Evolutionary conservation across 1,140 invertebrate species (phyloP).

Genomic region (Armadillidium nasatum): DNA sequence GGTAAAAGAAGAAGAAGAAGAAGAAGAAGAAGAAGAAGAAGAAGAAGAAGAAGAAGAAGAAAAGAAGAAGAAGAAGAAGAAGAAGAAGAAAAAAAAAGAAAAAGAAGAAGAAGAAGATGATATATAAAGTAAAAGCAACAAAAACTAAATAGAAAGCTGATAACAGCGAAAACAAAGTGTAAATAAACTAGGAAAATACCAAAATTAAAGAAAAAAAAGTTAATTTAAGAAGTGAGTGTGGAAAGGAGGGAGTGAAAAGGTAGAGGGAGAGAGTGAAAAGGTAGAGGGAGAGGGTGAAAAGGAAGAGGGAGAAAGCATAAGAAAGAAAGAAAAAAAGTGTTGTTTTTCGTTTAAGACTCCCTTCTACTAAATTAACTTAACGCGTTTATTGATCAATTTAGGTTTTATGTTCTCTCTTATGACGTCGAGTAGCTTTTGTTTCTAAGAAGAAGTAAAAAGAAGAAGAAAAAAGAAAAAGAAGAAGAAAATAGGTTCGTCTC

Average conservation of each 20-base stretch:
- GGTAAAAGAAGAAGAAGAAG: neutral
- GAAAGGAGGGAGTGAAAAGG: too few species aligned
- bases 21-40: neutral
- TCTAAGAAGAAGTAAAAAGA: neutral
- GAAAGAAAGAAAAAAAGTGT: too few species aligned
- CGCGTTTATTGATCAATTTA: conserved; percentile 11
- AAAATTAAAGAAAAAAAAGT: too few species aligned
- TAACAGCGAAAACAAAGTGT: neutral
- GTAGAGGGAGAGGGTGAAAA: too few species aligned
- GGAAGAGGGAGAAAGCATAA: too few species aligned
- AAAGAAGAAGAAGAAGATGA: neutral
- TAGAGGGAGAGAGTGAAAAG: too few species aligned
- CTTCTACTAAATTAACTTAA: conserved; percentile 5
- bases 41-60: neutral
- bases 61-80: neutral
- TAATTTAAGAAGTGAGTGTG: too few species aligned
- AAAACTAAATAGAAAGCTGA: too few species aligned
- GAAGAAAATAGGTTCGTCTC: too few species aligned
- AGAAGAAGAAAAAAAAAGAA: neutral
- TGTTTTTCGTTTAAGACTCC: neutral
- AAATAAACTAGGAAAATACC: too few species aligned
- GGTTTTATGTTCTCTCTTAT: neutral
- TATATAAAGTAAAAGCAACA: too few species aligned
- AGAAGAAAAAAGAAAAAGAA: too few species aligned
- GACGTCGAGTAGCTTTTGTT: neutral